Percentiles rank a stretch among this genome's conserved stretches.
Conservation (phyloP, 30 jellyfish, hydroid and myxozoan genomes). For the Aurelia coerulea region DNA sequence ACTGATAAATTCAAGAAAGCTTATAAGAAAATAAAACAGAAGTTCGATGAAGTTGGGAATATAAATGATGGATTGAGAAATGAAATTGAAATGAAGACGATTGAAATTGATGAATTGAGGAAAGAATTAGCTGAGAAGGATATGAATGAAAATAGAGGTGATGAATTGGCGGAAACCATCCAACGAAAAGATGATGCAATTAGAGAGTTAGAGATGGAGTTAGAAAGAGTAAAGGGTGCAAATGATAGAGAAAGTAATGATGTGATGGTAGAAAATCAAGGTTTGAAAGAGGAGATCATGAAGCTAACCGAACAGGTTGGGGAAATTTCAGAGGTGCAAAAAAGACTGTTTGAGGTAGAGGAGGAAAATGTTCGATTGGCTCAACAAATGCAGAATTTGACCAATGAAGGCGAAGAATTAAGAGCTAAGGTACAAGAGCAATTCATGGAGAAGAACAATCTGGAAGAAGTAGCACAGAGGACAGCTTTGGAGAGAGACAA, state of each 20-base stretch:
- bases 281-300: neutral
- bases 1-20: conserved; percentile 2
- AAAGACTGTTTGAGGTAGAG: neutral
- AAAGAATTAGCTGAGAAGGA: conserved; percentile 7
- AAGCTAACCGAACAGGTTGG: conserved; percentile 1
- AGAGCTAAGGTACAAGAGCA: conserved; percentile 25
- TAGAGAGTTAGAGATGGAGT: conserved; percentile 11
- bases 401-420: neutral
- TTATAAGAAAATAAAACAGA: neutral
- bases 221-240: neutral
- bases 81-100: conserved; percentile 7
- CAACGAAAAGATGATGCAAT: conserved; percentile 1
- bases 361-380: conserved; percentile 13
- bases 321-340: neutral
- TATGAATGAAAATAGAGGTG: conserved; percentile 20
- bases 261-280: neutral
- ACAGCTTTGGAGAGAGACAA: neutral
- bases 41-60: conserved; percentile 10
- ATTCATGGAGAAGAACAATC: conserved; percentile 5
- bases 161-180: conserved; percentile 26
- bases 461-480: neutral
- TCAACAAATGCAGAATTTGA: conserved; percentile 11
- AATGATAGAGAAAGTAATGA: neutral
- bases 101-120: conserved; percentile 9
- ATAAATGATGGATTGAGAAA: conserved; percentile 11